phyloP scores from a whole-genome alignment of 2,113 vertebrate species.

The Macquaria ambigua region DNA sequence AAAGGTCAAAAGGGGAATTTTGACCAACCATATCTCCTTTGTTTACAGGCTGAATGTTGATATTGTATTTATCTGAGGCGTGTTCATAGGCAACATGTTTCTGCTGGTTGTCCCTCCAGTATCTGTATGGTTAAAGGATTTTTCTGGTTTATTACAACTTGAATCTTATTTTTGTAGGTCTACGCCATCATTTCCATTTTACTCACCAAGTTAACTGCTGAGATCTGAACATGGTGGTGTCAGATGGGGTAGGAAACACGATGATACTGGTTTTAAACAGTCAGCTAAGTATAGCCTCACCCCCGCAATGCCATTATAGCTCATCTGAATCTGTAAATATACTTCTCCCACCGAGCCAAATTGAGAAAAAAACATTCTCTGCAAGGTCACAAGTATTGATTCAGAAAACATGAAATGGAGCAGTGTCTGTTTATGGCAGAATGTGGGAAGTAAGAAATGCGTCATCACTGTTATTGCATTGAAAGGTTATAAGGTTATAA shows the following conservation, averaged over 20 bases:
- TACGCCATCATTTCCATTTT: not conserved
- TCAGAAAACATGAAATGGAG: not conserved
- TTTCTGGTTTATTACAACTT: not conserved
- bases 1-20: slow-evolving; percentile 53
- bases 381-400: not conserved
- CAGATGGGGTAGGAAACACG: not conserved
- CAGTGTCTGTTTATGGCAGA: slow-evolving; percentile 1
- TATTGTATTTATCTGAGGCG: not conserved
- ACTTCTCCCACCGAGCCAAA: not conserved
- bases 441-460: not conserved
- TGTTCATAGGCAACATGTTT: not conserved
- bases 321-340: not conserved
- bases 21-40: slow-evolving; percentile 5
- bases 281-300: too few relatives aligned
- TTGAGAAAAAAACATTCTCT: not conserved
- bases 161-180: not conserved
- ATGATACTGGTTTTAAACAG: not conserved
- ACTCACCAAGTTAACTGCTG: not conserved
- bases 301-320: too few relatives aligned
- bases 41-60: not conserved
- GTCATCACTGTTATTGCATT: not conserved
- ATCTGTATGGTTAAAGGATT: not conserved
- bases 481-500: too few relatives aligned
- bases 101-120: not conserved
- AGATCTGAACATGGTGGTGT: not conserved